A percentile compares a stretch with the other conserved stretches of the same genome.
Evolutionary conservation across 2,888 invertebrate species (phyloP).

Genomic region (Pyrrhosoma nymphula): DNA sequence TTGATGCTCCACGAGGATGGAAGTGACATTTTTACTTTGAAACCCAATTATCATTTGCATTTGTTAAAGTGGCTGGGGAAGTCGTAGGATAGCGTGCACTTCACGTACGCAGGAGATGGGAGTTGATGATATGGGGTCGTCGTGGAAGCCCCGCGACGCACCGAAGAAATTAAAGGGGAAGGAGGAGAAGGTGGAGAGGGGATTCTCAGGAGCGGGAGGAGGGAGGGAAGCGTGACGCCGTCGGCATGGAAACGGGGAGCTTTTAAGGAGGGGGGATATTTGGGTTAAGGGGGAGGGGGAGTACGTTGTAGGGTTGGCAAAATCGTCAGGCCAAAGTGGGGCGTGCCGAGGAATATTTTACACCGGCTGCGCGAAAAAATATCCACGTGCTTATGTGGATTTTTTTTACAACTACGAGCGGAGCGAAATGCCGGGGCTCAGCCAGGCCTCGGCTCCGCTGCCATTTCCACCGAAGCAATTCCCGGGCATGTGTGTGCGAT

Average conservation of each 20-base stretch:
- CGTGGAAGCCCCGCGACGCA: background rate
- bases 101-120: too few species aligned
- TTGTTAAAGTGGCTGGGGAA: too few species aligned
- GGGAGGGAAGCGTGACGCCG: background rate
- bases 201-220: background rate
- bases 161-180: background rate
- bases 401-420: constrained; percentile 15
- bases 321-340: background rate
- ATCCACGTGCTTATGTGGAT: background rate
- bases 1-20: too few species aligned
- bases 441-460: background rate
- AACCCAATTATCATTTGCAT: too few species aligned
- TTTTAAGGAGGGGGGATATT: background rate
- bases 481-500: background rate
- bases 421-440: background rate
- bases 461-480: background rate
- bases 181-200: background rate
- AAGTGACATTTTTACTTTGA: too few species aligned
- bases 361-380: constrained; percentile 13
- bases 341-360: constrained; percentile 24
- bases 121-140: background rate
- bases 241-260: background rate
- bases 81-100: too few species aligned
- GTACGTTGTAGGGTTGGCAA: background rate
- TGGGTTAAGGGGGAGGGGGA: background rate